Evolutionary conservation across 2,113 vertebrate genomes (phyloP), one percentile per base, ranked within the genome.

Genomic region (Coreoperca whiteheadi): DNA sequence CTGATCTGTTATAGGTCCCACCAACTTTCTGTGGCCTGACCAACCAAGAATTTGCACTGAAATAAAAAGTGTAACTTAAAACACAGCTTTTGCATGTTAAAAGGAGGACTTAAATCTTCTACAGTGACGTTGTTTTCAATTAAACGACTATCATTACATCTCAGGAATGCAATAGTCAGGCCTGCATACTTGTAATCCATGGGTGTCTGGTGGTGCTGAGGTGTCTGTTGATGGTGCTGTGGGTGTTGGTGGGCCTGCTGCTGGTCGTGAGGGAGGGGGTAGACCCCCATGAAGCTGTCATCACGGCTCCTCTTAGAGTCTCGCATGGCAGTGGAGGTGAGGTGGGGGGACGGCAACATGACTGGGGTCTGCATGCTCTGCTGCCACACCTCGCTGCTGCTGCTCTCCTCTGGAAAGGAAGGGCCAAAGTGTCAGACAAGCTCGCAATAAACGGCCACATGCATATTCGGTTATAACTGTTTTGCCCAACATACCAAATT

Each of bases 311-410:
- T 95, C 94, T 99, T 99, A 32, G 97, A 96, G 77, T 99, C 98
- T 93, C 98, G 96, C 97, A 99, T 97, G 89, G 97, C 97, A 2
- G 98, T 99, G 89, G 98, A 98, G 83, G 98, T 98, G 79, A 99
- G 97, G 79, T 99, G 98, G 32, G 98, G 98, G 2, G 97, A 97
- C 87, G 98, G 97, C 96, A 99, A 94, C 97, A 99, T 99, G 92
- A 99, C 96, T 0, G 98, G 97, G 23, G 97, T 98, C 93, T 97
- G 97, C 94, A 99, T 95, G 76, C 95, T 96, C 91, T 98, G 98
- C 86, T 98, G 92, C 98, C 98, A 99, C 93, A 97, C 96, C 76
- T 98, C 97, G 91, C 98, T 99, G 95, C 97, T 99, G 95, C 98
- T 99, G 93, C 97, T 99, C 91, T 99, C 98, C 94, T 99, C 98